Conservation (phyloP, 2,888 invertebrate species). For the Thereva unica region DNA sequence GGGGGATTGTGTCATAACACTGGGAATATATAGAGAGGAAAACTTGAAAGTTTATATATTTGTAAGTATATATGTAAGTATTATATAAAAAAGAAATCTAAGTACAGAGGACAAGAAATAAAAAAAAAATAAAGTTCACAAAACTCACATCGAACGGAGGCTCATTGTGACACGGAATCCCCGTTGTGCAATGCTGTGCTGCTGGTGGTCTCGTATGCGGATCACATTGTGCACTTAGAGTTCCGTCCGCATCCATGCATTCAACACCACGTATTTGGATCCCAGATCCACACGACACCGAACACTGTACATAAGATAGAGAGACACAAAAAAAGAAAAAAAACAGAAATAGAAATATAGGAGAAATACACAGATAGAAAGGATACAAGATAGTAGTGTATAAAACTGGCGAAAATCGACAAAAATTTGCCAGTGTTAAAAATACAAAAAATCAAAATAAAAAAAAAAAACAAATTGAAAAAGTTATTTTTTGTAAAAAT, state of each 20-base stretch:
- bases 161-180: constrained; percentile 67
- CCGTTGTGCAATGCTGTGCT: constrained; percentile 74
- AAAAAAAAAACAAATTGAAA: no score
- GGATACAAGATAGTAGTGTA: constrained; percentile 18
- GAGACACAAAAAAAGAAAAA: constrained; percentile 34
- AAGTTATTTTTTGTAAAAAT: neutral
- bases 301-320: constrained; percentile 69
- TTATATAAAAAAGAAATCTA: neutral
- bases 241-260: constrained; percentile 69
- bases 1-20: no score
- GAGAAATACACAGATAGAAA: constrained; percentile 14
- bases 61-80: neutral
- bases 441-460: no score
- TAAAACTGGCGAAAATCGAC: neutral
- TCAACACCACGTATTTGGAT: constrained; percentile 80
- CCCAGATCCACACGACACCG: constrained; percentile 90
- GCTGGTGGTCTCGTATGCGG: constrained; percentile 69
- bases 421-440: no score
- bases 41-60: no score
- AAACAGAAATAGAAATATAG: constrained; percentile 26
- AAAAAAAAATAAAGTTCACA: constrained; percentile 41
- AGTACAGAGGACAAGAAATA: constrained; percentile 1
- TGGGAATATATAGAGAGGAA: no score
- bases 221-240: constrained; percentile 67
- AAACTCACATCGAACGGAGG: constrained; percentile 50